A percentile compares a stretch with the other conserved stretches of the same genome.
Evolutionary conservation across 2,888 invertebrate species (phyloP).

Genomic region (Eurytoma californica): DNA sequence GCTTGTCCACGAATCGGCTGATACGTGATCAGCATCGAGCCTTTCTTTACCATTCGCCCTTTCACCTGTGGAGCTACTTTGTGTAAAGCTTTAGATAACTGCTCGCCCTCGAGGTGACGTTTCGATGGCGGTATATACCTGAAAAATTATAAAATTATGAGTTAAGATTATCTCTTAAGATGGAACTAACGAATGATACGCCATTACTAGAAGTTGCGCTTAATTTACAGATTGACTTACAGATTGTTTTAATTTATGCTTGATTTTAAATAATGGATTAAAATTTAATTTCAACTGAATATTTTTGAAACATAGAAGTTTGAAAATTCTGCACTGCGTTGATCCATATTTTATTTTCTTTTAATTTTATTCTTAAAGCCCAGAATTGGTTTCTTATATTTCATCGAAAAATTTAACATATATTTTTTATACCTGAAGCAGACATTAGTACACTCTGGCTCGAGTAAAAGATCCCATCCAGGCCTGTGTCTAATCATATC

Average conservation of each 20-base stretch:
- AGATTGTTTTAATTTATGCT: too few relatives aligned
- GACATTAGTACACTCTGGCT: slow-evolving; percentile 95
- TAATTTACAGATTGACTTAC: too few relatives aligned
- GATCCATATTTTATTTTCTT: too few relatives aligned
- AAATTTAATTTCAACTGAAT: too few relatives aligned
- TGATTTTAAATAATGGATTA: too few relatives aligned
- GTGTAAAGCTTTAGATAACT: slow-evolving; percentile 79
- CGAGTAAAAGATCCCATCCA: slow-evolving; percentile 84
- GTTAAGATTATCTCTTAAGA: too few relatives aligned
- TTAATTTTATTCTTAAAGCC: too few relatives aligned
- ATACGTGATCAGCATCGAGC: slow-evolving; percentile 97
- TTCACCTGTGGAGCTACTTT: slow-evolving; percentile 94
- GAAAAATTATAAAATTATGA: slow-evolving; percentile 67
- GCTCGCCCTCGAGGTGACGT: slow-evolving; percentile 74
- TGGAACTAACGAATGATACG: too few relatives aligned
- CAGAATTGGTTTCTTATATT: too few relatives aligned
- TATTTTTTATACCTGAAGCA: slow-evolving; percentile 86
- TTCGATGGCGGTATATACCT: slow-evolving; percentile 86
- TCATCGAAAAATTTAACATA: not conserved
- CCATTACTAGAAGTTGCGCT: too few relatives aligned
- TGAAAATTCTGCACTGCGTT: too few relatives aligned
- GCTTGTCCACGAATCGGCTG: slow-evolving; percentile 90
- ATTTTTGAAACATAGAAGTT: too few relatives aligned
- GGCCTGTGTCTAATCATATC: slow-evolving; percentile 81
- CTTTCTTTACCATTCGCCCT: slow-evolving; percentile 95